Evolutionary conservation across 2,888 invertebrate species (phyloP).

Genomic region (Yponomeuta evonymella): DNA sequence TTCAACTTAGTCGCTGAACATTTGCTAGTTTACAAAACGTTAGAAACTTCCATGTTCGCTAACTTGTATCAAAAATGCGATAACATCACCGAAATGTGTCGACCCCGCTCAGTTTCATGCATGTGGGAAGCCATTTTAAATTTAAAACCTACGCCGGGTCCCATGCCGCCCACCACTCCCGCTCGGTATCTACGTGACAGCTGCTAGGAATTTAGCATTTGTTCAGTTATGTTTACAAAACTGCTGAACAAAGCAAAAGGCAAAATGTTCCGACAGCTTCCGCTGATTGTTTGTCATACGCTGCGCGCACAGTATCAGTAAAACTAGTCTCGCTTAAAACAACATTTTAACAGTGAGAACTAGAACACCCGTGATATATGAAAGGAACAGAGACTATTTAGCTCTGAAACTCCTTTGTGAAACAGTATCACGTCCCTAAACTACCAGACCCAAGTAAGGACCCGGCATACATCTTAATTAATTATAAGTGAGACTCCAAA

Average conservation of each 20-base stretch:
- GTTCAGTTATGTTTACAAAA: not conserved
- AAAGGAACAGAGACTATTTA: not conserved
- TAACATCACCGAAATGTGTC: not conserved
- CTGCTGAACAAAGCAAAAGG: not conserved
- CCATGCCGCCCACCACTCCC: slow-evolving; percentile 9
- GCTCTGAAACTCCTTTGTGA: not conserved
- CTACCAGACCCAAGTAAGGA: not conserved
- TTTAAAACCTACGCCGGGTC: slow-evolving; percentile 19
- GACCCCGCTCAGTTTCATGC: not conserved
- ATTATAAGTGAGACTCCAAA: not conserved
- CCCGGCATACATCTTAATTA: not conserved
- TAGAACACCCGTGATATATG: not conserved
- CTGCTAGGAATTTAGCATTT: slow-evolving; percentile 16
- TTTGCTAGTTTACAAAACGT: not conserved
- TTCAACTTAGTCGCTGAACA: too few species aligned
- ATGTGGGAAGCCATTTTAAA: slow-evolving; percentile 21
- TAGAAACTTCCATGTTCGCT: not conserved
- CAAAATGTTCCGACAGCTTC: not conserved
- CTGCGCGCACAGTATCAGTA: too few species aligned
- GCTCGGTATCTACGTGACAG: slow-evolving; percentile 16
- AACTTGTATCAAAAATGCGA: not conserved
- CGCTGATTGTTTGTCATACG: not conserved
- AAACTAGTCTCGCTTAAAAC: not conserved
- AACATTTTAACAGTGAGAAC: not conserved
- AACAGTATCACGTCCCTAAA: not conserved